These are phyloP conservation scores for Chaenogobius annularis DNA, from an alignment of 2,113 vertebrate genomes.

Conservation along the genomic window DNA sequence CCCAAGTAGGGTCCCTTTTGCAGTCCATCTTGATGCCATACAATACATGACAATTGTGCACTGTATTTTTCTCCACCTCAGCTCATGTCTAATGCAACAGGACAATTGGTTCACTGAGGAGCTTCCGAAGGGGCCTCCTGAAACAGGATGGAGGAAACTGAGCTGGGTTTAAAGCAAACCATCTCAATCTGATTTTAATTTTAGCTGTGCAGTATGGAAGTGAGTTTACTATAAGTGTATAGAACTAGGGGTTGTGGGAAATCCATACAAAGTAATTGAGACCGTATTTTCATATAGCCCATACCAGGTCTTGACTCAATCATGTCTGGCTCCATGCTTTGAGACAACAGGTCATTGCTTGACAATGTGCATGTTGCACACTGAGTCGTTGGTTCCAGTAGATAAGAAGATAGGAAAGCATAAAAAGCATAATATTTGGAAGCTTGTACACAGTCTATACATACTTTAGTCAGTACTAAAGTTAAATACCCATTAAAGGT, in stretches of 20 bases:
- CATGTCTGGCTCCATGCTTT: constrained; percentile 48
- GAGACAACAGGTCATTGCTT: constrained; percentile 56
- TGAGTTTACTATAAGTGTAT: constrained; percentile 28
- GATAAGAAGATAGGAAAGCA: constrained; percentile 33
- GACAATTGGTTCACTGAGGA: constrained; percentile 57
- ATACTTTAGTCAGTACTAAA: no score
- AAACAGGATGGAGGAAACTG: constrained; percentile 45
- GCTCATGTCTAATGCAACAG: constrained; percentile 40
- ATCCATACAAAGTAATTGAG: constrained; percentile 57
- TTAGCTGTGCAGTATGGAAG: constrained; percentile 52
- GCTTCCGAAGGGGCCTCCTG: constrained; percentile 57
- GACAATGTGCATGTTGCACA: constrained; percentile 46
- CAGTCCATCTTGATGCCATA: background rate
- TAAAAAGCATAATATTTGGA: constrained; percentile 39
- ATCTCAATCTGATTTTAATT: constrained; percentile 76
- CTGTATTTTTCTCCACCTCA: constrained; percentile 40
- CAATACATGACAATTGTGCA: background rate
- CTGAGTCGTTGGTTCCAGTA: constrained; percentile 58
- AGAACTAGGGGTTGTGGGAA: constrained; percentile 33
- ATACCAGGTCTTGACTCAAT: constrained; percentile 69
- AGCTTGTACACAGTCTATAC: background rate
- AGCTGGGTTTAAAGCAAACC: constrained; percentile 58
- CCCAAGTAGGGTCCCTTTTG: background rate
- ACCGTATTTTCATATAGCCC: constrained; percentile 64
- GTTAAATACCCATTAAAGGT: background rate